Evolutionary conservation across 2,113 vertebrate genomes (phyloP), one percentile per base, ranked within the genome.

Genomic region (Oncorhynchus tshawytscha): DNA sequence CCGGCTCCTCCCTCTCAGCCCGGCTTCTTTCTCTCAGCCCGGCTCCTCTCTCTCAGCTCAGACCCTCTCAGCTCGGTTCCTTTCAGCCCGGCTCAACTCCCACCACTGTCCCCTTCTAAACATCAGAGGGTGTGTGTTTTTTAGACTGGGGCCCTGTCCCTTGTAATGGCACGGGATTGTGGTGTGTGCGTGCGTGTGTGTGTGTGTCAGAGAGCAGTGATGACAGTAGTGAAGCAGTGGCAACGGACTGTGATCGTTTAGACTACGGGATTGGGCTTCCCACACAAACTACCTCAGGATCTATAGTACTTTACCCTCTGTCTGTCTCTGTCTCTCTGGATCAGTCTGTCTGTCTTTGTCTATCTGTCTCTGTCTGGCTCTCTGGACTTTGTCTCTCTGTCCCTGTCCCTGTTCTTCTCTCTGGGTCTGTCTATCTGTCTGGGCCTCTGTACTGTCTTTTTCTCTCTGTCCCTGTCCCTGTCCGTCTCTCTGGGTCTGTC

Each of bases 161-260:
- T 16, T 29, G 59, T 77, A 65, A 68, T 45, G 72, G 29, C 60
- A 72, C 51, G 67, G 51, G 13, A 45, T 3, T 25, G 48, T n/a
- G 49, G 48, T 71, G 12, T 49, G 68, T 34, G 31, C 6, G 64
- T 72, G 71, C 75, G 49, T 84, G 72, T 79, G 67, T 69, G 66
- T 67, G 60, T 73, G 74, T 73, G 67, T 24, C 15, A 39, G 67
- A 39, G 67, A 5, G 2, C 31, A 20, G 31, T 34, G 31, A 5
- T 5, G 31, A 34, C 5, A 16, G 15, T 20, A 45, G 34, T 15
- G 67, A 8, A n/a, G 20, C 16, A 18, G 31, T 45, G 31, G 67
- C 27, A 27, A 34, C 67, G 22, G 67, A 69, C 67, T 11, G 31
- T 45, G 67, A 45, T 45, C 31, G n/a, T 45, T 69, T 69, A 45